Evolutionary conservation across 2,113 vertebrate genomes (phyloP), one percentile per base, ranked within the genome.

Genomic region (Xerus inauris): DNA sequence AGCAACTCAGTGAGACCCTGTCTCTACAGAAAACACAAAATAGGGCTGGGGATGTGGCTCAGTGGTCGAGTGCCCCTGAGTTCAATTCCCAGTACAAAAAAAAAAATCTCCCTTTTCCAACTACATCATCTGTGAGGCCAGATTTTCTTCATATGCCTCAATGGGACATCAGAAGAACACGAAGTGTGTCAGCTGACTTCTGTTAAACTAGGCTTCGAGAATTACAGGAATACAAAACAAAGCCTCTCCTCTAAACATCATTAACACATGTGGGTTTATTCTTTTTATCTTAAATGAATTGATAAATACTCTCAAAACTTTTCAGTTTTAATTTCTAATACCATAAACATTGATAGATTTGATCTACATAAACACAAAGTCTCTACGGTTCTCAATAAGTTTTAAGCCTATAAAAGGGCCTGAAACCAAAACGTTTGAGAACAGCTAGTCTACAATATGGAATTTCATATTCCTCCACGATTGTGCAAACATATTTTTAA

Each of bases 321-420:
- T 73, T 45, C 20, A n/a, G 26, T 51, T 89, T 59, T 62, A 28
- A 42, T 89, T 28, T 69, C 26, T 38, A 35, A 38, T 47, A 1
- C n/a, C 0, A 0, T 96, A n/a, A 80, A 38, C 51, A 65, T n/a
- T 1, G 0, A 38, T 16, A 59, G 57, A 2, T 83, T 9, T 0
- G 17, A 67, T 22, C 42, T 59, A 69, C 7, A 8, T 42, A 17
- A 73, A 45, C 45, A 51, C 76, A 86, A 72, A 49, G 1, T 24
- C 69, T 72, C 51, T 28, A 38, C 26, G 16, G 17, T 51, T 71
- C 67, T 71, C n/a, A 62, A 28, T 62, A 17, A 45, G 65, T 42
- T 57, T 72, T 28, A 91, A 84, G 62, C 49, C 38, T 32, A 8
- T 24, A 8, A 87, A 91, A n/a, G 14, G 16, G 45, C 38, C 59